Conservation (phyloP, 2,888 invertebrate species). For the Sipunculus nudus region DNA sequence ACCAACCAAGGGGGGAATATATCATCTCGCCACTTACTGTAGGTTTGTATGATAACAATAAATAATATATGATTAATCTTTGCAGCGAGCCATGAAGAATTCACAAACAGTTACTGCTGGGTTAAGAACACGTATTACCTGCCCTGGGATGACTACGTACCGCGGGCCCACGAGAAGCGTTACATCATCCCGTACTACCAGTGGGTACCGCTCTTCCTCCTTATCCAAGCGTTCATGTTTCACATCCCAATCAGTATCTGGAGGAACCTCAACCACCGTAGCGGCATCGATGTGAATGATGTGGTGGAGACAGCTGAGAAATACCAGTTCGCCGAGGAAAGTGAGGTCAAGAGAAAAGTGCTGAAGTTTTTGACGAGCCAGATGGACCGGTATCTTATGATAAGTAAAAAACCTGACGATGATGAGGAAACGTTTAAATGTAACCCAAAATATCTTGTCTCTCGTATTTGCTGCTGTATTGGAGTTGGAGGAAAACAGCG, state of each 20-base stretch:
- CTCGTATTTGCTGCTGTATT: no score
- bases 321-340: constrained; percentile 23
- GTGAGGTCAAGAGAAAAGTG: constrained; percentile 7
- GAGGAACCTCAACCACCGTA: constrained; percentile 59
- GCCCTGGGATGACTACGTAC: constrained; percentile 51
- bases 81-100: no score
- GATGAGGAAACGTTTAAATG: neutral
- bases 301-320: constrained; percentile 30
- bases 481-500: no score
- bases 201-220: constrained; percentile 68
- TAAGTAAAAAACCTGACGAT: neutral
- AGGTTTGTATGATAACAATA: no score
- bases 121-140: constrained; percentile 59
- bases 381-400: constrained; percentile 33
- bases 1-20: no score
- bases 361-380: constrained; percentile 30
- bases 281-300: constrained; percentile 28
- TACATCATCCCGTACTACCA: no score
- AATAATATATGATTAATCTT: no score
- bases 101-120: constrained; percentile 46
- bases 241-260: constrained; percentile 68
- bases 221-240: constrained; percentile 68
- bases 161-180: constrained; percentile 19
- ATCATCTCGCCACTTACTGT: no score
- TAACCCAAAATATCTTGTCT: no score